Evolutionary conservation across 2,113 vertebrate species (phyloP).

Genomic region (Misgurnus anguillicaudatus): DNA sequence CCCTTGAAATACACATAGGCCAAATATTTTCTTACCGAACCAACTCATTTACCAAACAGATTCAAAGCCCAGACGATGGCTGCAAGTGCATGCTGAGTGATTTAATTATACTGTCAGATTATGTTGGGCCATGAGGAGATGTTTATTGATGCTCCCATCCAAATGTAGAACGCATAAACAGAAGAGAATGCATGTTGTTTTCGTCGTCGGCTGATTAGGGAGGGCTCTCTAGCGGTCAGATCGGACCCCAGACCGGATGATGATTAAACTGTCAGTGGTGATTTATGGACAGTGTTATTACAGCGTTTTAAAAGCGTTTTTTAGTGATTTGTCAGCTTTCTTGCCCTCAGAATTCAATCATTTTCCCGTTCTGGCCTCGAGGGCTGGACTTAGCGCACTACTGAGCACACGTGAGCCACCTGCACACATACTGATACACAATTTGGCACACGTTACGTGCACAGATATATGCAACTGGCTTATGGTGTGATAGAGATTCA

Average conservation of each 20-base stretch:
- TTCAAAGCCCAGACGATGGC: neutral
- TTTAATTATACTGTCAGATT: constrained; percentile 42
- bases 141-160: constrained; percentile 30
- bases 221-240: constrained; percentile 56
- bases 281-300: constrained; percentile 71
- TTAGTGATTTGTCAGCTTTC: constrained; percentile 74
- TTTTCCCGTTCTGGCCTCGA: constrained; percentile 63
- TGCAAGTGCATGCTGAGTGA: constrained; percentile 12
- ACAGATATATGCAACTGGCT: constrained; percentile 9
- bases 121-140: constrained; percentile 35
- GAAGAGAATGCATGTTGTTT: constrained; percentile 40
- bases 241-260: constrained; percentile 58
- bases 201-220: constrained; percentile 47
- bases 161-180: constrained; percentile 19
- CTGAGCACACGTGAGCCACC: constrained; percentile 53
- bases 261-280: constrained; percentile 79
- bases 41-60: constrained; percentile 10
- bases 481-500: constrained; percentile 9
- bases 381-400: constrained; percentile 59
- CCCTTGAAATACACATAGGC: constrained; percentile 7
- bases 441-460: constrained; percentile 34
- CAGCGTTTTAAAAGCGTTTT: constrained; percentile 61
- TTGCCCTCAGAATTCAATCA: constrained; percentile 72
- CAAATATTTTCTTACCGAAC: neutral
- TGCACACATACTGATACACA: constrained; percentile 47